These are phyloP conservation scores for Folsomia manolachei DNA, from an alignment of 2,888 invertebrate species.

Conservation along the genomic window DNA sequence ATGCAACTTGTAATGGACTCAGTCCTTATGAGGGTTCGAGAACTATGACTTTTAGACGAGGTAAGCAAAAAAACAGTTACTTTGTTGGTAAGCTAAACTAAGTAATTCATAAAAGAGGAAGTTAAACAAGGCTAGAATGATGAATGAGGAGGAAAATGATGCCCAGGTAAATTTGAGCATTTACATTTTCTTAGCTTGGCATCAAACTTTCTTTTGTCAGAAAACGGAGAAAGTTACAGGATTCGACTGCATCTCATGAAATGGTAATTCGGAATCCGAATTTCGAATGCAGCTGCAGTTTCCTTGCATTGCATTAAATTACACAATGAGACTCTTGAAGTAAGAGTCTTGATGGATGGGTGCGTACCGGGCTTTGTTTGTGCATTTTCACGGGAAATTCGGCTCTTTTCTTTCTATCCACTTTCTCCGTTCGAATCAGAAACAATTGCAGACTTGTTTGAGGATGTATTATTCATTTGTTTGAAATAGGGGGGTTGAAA, in stretches of 20 bases:
- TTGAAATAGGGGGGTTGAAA: no score
- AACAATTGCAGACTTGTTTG: no score
- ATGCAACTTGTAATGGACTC: conserved; percentile 88
- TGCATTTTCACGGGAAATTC: no score
- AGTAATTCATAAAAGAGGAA: no score
- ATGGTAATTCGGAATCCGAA: conserved; percentile 7
- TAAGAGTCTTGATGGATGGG: neutral
- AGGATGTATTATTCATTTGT: no score
- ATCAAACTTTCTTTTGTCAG: no score
- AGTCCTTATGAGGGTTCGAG: conserved; percentile 83
- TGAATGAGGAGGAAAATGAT: neutral
- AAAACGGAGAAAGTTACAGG: no score
- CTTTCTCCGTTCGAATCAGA: no score
- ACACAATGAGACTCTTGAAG: neutral
- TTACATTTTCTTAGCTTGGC: neutral
- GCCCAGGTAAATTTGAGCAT: neutral
- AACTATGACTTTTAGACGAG: conserved; percentile 77
- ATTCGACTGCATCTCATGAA: neutral
- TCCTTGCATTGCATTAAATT: neutral
- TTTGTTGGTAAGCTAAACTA: no score
- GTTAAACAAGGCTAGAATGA: conserved; percentile 9
- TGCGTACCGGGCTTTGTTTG: no score
- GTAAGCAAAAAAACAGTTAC: conserved; percentile 55
- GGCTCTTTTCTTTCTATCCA: no score
- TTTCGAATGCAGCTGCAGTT: neutral